Base-by-base conservation (phyloP, 2,888 invertebrate species). In the Siphonodentalium dalli region DNA sequence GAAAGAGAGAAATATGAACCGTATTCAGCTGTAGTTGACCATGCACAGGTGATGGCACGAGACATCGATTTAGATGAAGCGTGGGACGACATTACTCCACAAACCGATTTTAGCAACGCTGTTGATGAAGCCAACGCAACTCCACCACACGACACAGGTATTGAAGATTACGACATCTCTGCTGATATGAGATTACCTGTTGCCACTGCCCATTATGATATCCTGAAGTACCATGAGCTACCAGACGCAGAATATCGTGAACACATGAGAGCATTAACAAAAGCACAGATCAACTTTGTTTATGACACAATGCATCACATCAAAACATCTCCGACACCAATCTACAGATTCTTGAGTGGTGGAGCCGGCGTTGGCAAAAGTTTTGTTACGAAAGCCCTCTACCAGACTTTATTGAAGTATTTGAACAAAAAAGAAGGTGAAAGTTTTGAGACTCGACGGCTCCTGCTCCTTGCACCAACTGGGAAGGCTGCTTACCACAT, bases 281-380 rank as follows among this genome's bases (percentile, higher is more conserved):
- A 29, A 20, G 40, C 57, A 42, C 65, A 67, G 35, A 29, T 41
- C 15, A 23, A 41, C n/a, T 61, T 63, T 54, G 49, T 66, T 2
- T 59, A 57, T 47, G 42, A 58, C 31, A 54, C 39, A 11, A 31
- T 68, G 11, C 44, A 61, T 40, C n/a, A 18, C 3, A 7, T 64
- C 2, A 68, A 59, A 48, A 53, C 54, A 21, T 31, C 37, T 9
- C 13, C 34, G 15, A 37, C 43, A 27, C 64, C 57, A 39, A 46
- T 64, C 5, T 61, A 51, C 33, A 34, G 45, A 31, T 65, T 65
- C 34, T 21, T 62, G 7, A 57, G 49, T 57, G 62, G 62, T 24
- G 62, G 63, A 7, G 62, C 63, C 31, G 67, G 62, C 35, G 63
- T 63, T 20, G 63, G 65, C 2, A 65, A 66, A 53, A 58, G 45